Base-by-base conservation (phyloP, 1,140 invertebrate genomes). In the Hyles vespertilio region DNA sequence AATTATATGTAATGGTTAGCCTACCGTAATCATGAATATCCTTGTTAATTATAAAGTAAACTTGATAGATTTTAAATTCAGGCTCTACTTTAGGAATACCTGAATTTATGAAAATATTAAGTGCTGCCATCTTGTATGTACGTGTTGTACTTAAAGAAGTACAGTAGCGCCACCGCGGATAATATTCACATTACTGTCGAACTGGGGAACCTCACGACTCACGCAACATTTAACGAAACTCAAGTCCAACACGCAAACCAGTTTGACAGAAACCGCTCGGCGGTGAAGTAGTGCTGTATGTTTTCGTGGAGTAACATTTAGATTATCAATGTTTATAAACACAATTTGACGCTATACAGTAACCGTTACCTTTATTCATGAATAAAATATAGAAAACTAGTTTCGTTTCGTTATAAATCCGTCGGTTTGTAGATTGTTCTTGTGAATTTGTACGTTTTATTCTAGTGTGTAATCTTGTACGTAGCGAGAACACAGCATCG, bases 391-490 rank as follows among this genome's bases (percentile, higher is more conserved):
- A 62, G 63, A 32, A 64, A 55, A 69, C 71, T 64, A 53, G 32
- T 48, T 46, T n/a, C 34, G 56, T 57, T 48, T 5, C 48, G 56
- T 47, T 22, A 51, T 57, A 65, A 67, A 67, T 65, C 58, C 60
- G 65, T 61, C 46, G 65, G 72, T 75, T 67, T 36, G 62, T 61
- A 54, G 46, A 49, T 51, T 61, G 72, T 74, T 76, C 62, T 71
- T 59, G 68, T 75, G 70, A 72, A 80, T 81, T 84, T 79, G 65
- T 81, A 81, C 77, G 72, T 82, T 82, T 84, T 85, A 82, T 77
- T 74, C 74, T 71, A 80, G 77, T 82, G 79, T 84, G 74, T 84
- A 78, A 84, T 83, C 79, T 86, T 80, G 74, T 76, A 79, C 78
- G 52, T 78, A 67, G 65, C 56, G 72, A 83, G 78, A 77, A 81